A percentile compares a stretch with the other conserved stretches of the same genome.
phyloP scores from a whole-genome alignment of 2,888 invertebrate genomes.

The Drosophila colorata region DNA sequence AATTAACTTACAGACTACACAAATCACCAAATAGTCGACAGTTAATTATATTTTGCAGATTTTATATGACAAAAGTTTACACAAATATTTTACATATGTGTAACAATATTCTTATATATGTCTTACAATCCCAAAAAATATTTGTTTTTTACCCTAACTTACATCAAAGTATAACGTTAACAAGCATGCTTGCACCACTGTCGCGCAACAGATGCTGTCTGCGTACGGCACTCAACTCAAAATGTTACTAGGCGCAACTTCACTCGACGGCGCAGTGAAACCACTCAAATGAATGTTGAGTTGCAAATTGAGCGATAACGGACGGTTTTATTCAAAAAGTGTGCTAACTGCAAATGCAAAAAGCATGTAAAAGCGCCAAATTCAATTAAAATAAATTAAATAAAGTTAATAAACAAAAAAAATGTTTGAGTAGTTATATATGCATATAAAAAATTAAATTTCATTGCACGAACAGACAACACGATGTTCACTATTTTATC shows the following conservation, averaged over 20 bases:
- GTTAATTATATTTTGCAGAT: too few relatives aligned
- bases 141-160: neutral
- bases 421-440: too few relatives aligned
- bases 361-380: slow-evolving; percentile 25
- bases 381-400: slow-evolving; percentile 3
- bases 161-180: neutral
- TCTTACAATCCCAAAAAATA: too few relatives aligned
- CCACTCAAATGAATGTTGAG: slow-evolving; percentile 19
- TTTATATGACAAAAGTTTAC: too few relatives aligned
- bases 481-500: too few relatives aligned
- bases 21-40: too few relatives aligned
- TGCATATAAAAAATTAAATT: too few relatives aligned
- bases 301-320: slow-evolving; percentile 4
- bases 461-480: too few relatives aligned
- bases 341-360: slow-evolving; percentile 35
- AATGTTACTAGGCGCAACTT: slow-evolving; percentile 7
- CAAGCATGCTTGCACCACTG: slow-evolving; percentile 26
- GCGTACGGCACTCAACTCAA: slow-evolving; percentile 34
- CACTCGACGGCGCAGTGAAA: slow-evolving; percentile 12
- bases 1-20: too few relatives aligned
- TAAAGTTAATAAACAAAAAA: too few relatives aligned
- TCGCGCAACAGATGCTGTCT: slow-evolving; percentile 48
- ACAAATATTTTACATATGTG: too few relatives aligned
- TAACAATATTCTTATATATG: too few relatives aligned
- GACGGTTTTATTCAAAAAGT: slow-evolving; percentile 32